These are phyloP conservation scores for Uropsilus gracilis DNA, from an alignment of 2,113 vertebrate species.

Conservation along the genomic window DNA sequence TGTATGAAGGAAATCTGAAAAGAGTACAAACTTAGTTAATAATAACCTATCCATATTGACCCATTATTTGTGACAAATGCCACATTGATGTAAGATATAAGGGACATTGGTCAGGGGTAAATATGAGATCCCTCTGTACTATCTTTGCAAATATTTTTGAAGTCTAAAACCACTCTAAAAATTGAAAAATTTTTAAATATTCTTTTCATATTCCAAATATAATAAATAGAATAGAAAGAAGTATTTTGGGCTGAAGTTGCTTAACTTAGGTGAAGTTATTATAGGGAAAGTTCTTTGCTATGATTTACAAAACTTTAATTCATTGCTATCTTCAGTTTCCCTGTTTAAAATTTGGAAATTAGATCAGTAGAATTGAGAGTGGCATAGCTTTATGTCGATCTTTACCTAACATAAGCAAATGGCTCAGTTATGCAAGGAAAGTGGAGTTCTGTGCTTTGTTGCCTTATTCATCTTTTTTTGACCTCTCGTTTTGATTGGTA, in stretches of 20 bases:
- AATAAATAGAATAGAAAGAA: neutral
- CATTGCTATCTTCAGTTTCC: neutral
- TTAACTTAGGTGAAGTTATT: neutral
- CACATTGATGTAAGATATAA: neutral
- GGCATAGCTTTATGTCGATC: neutral
- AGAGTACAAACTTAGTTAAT: neutral
- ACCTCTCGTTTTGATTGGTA: neutral
- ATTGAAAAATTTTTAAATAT: neutral
- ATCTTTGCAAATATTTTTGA: neutral
- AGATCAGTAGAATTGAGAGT: neutral
- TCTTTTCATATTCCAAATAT: neutral
- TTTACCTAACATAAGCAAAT: neutral
- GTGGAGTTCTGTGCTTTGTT: neutral
- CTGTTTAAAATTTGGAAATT: neutral
- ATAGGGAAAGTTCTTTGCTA: neutral
- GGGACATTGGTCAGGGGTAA: neutral
- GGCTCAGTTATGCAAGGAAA: neutral
- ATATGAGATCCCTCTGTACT: neutral
- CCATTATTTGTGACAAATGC: neutral
- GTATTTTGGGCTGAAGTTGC: neutral
- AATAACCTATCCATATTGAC: neutral
- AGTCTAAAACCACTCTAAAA: neutral
- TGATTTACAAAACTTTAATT: constrained; percentile 20
- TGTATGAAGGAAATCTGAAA: neutral
- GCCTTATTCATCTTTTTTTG: neutral